These are phyloP conservation scores for Phymanthus crucifer DNA, from an alignment of 92 coral and sea anemone genomes.

Conservation along the genomic window DNA sequence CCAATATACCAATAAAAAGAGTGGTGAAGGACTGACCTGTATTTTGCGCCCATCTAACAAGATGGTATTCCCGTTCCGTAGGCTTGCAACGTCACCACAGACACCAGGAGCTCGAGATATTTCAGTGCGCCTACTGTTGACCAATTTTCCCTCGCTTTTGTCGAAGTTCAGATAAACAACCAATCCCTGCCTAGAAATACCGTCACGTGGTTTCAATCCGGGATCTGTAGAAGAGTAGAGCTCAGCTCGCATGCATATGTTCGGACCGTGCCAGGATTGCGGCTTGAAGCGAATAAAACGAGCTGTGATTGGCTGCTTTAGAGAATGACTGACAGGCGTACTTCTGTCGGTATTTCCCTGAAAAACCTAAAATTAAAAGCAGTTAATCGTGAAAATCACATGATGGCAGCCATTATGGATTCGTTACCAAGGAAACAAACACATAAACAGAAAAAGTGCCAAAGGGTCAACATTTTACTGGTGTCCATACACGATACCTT, in stretches of 20 bases:
- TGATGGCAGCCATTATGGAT: no score
- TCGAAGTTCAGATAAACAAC: conserved; percentile 74
- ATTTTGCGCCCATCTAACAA: conserved; percentile 57
- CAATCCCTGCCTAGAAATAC: conserved; percentile 39
- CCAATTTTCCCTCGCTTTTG: conserved; percentile 34
- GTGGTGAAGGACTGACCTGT: conserved; percentile 39
- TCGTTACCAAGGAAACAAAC: background rate
- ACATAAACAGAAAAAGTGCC: background rate
- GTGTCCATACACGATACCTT: conserved; percentile 30
- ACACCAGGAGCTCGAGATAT: conserved; percentile 52
- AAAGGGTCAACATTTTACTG: background rate
- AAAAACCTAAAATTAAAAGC: conserved; percentile 22
- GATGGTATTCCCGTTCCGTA: conserved; percentile 63
- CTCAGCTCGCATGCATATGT: conserved; percentile 53
- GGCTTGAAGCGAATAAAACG: conserved; percentile 41
- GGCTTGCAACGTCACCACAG: conserved; percentile 74
- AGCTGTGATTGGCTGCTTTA: conserved; percentile 54
- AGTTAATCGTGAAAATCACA: background rate
- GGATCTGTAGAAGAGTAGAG: conserved; percentile 37
- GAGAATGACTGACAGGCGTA: conserved; percentile 30
- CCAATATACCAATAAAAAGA: background rate
- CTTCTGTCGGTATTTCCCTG: conserved; percentile 27
- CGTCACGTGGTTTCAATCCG: conserved; percentile 28
- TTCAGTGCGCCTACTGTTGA: conserved; percentile 56
- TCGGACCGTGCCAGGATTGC: conserved; percentile 38